Percentiles rank a stretch among this genome's conserved stretches.
These are phyloP conservation scores for Trissolcus brochymenae DNA, from an alignment of 2,888 invertebrate species.

Conservation along the genomic window DNA sequence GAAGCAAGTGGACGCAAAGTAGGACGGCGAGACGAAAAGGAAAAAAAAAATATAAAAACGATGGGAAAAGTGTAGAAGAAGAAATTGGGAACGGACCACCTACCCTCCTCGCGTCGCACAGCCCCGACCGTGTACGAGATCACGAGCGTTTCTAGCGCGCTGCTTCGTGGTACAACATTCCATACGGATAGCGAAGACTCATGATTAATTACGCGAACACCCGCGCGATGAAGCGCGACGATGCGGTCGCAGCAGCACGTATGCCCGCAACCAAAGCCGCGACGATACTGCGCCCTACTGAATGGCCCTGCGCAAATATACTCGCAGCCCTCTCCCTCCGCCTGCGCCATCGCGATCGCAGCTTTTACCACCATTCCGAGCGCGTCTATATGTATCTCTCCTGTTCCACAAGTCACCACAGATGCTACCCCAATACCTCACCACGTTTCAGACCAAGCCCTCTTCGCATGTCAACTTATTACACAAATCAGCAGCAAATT, in stretches of 20 bases:
- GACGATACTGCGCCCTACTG: conserved; percentile 76
- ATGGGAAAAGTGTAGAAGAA: conserved; percentile 16
- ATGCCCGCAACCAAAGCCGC: conserved; percentile 64
- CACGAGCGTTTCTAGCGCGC: conserved; percentile 38
- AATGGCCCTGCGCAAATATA: conserved; percentile 76
- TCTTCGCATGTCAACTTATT: conserved; percentile 47
- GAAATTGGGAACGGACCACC: conserved; percentile 30
- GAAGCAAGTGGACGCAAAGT: not conserved
- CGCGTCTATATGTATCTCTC: conserved; percentile 46
- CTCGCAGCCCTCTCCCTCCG: conserved; percentile 72
- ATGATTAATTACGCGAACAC: conserved; percentile 52
- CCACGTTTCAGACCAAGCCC: conserved; percentile 47
- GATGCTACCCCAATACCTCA: conserved; percentile 53
- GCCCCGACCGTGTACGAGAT: conserved; percentile 32
- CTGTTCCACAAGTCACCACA: conserved; percentile 55
- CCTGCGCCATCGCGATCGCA: conserved; percentile 57
- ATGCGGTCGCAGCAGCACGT: conserved; percentile 8
- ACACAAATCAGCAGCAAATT: conserved; percentile 47
- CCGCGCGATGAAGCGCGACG: conserved; percentile 49
- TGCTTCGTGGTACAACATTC: conserved; percentile 42
- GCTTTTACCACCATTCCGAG: conserved; percentile 52
- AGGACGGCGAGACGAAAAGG: not conserved
- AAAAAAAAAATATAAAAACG: too few species aligned
- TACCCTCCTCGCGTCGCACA: conserved; percentile 52
- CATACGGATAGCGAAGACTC: conserved; percentile 38